A percentile compares a stretch with the other conserved stretches of the same genome.
These are phyloP conservation scores for Crepidodera aurea DNA, from an alignment of 2,888 invertebrate genomes.

Conservation along the genomic window DNA sequence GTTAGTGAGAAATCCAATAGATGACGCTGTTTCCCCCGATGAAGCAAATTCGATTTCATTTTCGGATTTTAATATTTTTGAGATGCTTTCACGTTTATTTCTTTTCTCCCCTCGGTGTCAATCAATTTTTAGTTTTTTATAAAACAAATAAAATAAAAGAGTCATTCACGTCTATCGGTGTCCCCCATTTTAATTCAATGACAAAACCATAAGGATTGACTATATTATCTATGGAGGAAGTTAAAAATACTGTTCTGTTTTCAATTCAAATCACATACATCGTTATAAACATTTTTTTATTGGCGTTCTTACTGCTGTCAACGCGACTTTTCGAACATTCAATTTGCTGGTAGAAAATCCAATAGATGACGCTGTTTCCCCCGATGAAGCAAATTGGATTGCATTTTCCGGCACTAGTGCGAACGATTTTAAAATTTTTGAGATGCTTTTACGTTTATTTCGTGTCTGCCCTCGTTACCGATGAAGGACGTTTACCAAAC, in stretches of 20 bases:
- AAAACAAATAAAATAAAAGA: no score
- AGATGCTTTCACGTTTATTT: constrained; percentile 32
- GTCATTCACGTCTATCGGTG: no score
- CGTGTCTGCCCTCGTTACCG: constrained; percentile 23
- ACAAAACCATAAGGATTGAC: no score
- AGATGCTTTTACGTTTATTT: constrained; percentile 29
- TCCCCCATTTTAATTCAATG: no score
- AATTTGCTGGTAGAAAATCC: constrained; percentile 33
- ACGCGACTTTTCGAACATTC: constrained; percentile 24
- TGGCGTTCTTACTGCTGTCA: constrained; percentile 12
- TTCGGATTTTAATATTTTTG: constrained; percentile 29
- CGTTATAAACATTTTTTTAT: not conserved
- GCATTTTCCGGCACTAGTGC: constrained; percentile 17
- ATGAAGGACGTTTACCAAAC: not conserved
- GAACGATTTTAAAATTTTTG: constrained; percentile 31
- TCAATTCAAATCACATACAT: no score
- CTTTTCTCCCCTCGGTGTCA: no score
- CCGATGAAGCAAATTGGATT: constrained; percentile 33
- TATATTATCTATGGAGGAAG: no score
- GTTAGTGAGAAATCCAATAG: constrained; percentile 31
- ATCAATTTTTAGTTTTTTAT: no score
- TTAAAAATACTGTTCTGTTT: no score
- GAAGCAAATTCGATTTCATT: constrained; percentile 33
- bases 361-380: constrained; percentile 33
- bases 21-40: constrained; percentile 32